phyloP scores from a whole-genome alignment of 1,140 invertebrate genomes.

The Adelges cooleyi region DNA sequence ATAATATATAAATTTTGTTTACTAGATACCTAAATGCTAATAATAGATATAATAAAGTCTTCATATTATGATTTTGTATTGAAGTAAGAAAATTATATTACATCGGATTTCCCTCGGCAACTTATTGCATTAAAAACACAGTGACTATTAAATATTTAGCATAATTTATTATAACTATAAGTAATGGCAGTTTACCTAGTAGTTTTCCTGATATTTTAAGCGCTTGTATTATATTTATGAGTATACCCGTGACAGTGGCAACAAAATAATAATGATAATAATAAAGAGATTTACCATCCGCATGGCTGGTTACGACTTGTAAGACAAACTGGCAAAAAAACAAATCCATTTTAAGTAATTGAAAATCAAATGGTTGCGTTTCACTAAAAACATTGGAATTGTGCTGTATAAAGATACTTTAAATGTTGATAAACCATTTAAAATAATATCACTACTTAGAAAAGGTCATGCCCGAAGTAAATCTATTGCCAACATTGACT shows the following conservation, averaged over 20 bases:
- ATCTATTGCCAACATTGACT: not conserved
- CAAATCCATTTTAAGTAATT: too few species aligned
- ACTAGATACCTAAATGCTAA: too few species aligned
- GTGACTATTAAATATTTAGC: not conserved
- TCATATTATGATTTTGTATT: constrained; percentile 1
- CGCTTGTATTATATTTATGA: not conserved
- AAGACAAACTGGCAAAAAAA: too few species aligned
- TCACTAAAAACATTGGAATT: not conserved
- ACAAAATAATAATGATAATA: too few species aligned
- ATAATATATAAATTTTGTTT: too few species aligned
- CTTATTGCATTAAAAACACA: not conserved
- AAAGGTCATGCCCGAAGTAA: not conserved
- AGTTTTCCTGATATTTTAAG: not conserved
- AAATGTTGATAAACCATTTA: not conserved
- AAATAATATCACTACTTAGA: not conserved
- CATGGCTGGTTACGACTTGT: too few species aligned
- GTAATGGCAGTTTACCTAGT: not conserved
- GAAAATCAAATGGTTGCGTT: not conserved
- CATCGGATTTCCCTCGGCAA: not conserved
- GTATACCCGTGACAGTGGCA: not conserved
- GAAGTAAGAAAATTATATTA: not conserved
- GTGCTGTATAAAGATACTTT: not conserved
- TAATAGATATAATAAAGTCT: not conserved
- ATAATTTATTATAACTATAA: not conserved
- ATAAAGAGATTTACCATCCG: too few species aligned